A percentile compares a stretch with the other conserved stretches of the same genome.
Evolutionary conservation across 2,888 invertebrate genomes (phyloP).

Genomic region (Polyommatus iphigenia): DNA sequence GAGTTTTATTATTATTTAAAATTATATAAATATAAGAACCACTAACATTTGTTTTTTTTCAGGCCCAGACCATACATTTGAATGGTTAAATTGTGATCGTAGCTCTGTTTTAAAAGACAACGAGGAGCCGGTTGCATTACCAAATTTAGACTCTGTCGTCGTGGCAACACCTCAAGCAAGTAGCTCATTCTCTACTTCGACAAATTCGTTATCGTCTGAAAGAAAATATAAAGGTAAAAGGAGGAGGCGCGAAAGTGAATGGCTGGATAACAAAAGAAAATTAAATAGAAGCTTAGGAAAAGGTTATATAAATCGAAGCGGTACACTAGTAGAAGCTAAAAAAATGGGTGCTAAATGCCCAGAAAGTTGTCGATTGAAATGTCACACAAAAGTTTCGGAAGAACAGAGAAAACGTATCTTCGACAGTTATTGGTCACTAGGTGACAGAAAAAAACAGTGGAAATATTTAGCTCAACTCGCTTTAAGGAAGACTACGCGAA

Average conservation of each 20-base stretch:
- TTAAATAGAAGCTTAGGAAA: conserved; percentile 33
- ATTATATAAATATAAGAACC: too few species aligned
- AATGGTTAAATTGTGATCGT: not conserved
- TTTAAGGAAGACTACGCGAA: not conserved
- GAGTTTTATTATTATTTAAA: not conserved
- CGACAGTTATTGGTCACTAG: not conserved
- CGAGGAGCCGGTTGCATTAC: not conserved
- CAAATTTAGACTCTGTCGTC: not conserved
- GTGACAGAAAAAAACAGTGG: not conserved
- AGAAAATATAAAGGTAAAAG: too few species aligned
- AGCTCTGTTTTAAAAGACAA: not conserved
- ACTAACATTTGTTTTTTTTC: not conserved
- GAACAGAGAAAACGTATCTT: not conserved
- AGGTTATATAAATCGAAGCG: too few species aligned
- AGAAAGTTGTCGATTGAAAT: too few species aligned
- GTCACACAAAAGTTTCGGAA: not conserved
- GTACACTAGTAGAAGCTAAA: too few species aligned
- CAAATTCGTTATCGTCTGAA: not conserved
- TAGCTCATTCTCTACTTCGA: not conserved
- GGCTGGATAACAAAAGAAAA: conserved; percentile 35
- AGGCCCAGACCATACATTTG: not conserved
- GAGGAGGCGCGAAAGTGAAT: not conserved
- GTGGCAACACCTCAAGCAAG: not conserved
- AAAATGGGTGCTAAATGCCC: too few species aligned
- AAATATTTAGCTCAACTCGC: not conserved